These are phyloP conservation scores for Pelecanoides urinatrix DNA, from an alignment of 2,113 vertebrate species.

Conservation along the genomic window DNA sequence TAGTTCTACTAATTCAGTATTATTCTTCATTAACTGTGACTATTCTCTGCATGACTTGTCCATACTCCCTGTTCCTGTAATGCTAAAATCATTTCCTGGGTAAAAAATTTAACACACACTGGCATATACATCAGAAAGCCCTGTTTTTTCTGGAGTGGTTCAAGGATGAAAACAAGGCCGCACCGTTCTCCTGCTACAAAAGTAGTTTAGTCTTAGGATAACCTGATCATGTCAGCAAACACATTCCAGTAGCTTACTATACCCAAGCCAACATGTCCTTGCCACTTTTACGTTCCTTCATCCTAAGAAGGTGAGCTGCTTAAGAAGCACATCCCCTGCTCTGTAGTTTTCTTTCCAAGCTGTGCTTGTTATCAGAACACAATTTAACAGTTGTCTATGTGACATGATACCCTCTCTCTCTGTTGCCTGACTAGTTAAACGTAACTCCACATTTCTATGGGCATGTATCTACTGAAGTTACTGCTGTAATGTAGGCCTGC, in stretches of 20 bases:
- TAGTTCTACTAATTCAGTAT: not conserved
- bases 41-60: not conserved
- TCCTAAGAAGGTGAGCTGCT: not conserved
- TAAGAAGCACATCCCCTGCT: not conserved
- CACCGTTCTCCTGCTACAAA: not conserved
- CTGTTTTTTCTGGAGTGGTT: not conserved
- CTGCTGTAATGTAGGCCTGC: not conserved
- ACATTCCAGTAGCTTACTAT: not conserved
- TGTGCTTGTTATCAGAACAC: not conserved
- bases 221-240: not conserved
- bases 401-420: fast-evolving
- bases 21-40: not conserved
- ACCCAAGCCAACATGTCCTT: not conserved
- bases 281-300: not conserved
- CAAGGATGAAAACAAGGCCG: not conserved
- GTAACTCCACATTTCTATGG: not conserved
- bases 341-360: not conserved
- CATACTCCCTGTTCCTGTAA: not conserved
- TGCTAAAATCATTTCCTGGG: not conserved
- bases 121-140: not conserved
- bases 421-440: not conserved
- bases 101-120: not conserved
- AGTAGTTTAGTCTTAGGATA: not conserved
- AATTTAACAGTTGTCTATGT: not conserved
- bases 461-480: not conserved